Conservation (phyloP, 2,797 vertebrate species). For the Discoglossus pictus region DNA sequence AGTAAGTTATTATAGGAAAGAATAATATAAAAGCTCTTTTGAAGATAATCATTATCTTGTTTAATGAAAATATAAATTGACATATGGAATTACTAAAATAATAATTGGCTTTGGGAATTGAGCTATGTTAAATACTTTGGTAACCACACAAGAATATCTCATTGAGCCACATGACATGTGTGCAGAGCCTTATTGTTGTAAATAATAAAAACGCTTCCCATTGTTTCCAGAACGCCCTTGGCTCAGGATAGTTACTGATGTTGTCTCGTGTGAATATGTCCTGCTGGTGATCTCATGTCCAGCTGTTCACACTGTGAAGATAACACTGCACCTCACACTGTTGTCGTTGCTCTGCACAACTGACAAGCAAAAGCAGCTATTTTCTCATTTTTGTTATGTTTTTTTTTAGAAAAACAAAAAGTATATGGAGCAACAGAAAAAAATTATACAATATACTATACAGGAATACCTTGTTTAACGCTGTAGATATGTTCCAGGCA, state of each 20-base stretch:
- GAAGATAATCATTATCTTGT: too few relatives aligned
- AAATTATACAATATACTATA: too few relatives aligned
- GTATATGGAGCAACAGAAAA: too few relatives aligned
- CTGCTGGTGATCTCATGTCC: conserved; percentile 62
- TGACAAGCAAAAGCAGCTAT: conserved; percentile 23
- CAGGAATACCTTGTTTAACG: too few relatives aligned
- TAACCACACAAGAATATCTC: conserved; percentile 10
- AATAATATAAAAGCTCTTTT: too few relatives aligned
- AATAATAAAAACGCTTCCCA: conserved; percentile 54
- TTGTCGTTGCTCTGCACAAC: conserved; percentile 49
- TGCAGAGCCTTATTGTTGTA: conserved; percentile 52
- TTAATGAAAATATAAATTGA: too few relatives aligned
- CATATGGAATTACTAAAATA: too few relatives aligned
- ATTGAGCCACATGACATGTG: conserved; percentile 37
- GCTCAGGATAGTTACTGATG: conserved; percentile 42
- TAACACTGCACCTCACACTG: conserved; percentile 45
- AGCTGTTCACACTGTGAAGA: conserved; percentile 57
- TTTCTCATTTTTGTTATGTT: conserved; percentile 7
- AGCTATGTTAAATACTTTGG: background rate
- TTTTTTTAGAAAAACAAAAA: background rate
- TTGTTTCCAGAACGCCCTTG: conserved; percentile 54
- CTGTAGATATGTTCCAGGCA: too few relatives aligned
- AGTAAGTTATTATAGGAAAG: too few relatives aligned
- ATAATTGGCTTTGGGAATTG: conserved; percentile 9
- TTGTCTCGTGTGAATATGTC: conserved; percentile 48